Evolutionary conservation across 2,888 invertebrate species (phyloP).

Genomic region (Drosophila merina): DNA sequence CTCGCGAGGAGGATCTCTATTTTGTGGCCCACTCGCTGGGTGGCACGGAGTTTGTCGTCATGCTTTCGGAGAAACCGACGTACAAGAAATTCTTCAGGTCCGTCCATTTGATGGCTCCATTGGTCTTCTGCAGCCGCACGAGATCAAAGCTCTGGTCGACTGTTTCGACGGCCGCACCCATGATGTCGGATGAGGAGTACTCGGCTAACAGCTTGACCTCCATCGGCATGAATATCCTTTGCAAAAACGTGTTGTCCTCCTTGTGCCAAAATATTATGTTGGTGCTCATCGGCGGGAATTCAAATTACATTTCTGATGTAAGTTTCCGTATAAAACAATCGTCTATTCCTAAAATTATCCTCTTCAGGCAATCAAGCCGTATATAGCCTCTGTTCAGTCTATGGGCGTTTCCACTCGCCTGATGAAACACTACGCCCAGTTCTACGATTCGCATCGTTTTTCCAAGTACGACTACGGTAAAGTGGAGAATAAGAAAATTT

Average conservation of each 20-base stretch:
- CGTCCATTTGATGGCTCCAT: slow-evolving; percentile 63
- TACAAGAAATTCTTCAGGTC: slow-evolving; percentile 62
- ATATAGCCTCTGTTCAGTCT: background rate
- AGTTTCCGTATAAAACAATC: background rate
- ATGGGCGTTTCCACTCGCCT: slow-evolving; percentile 3
- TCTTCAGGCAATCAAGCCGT: background rate
- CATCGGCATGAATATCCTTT: background rate
- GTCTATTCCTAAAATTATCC: background rate
- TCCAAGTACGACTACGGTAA: background rate
- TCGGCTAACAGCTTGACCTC: background rate
- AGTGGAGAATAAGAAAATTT: background rate
- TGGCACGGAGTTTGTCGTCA: slow-evolving; percentile 50
- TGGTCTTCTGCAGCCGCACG: slow-evolving; percentile 84
- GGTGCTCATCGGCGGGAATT: background rate
- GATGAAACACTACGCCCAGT: slow-evolving; percentile 3
- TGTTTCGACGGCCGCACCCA: background rate
- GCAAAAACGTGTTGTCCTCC: background rate
- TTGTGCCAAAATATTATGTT: slow-evolving; percentile 1
- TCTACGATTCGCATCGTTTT: background rate
- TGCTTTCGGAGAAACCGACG: slow-evolving; percentile 49
- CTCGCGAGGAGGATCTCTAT: slow-evolving; percentile 43
- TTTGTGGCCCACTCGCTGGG: slow-evolving; percentile 75
- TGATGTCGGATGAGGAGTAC: slow-evolving; percentile 5
- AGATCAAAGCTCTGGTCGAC: slow-evolving; percentile 79
- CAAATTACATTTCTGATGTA: slow-evolving; percentile 2